phyloP scores from a whole-genome alignment of 1,140 invertebrate species.

The Ostrea edulis region DNA sequence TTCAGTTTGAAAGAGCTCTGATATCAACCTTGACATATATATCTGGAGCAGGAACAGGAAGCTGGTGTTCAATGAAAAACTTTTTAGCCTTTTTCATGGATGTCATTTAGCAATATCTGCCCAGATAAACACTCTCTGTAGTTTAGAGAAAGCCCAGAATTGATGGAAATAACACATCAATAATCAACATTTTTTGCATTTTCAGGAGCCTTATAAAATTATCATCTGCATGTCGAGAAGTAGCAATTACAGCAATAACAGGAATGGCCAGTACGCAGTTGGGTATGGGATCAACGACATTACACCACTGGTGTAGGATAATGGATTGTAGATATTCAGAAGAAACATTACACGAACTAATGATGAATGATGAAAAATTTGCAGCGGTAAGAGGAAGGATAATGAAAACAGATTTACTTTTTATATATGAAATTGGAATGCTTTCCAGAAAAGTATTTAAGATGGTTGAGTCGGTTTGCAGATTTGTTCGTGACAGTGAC shows the following conservation, averaged over 20 bases:
- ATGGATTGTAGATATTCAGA: slow-evolving; percentile 37
- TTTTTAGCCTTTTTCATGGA: too few species aligned
- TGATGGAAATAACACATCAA: too few species aligned
- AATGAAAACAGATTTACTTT: background rate
- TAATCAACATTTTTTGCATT: too few species aligned
- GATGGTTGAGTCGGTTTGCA: slow-evolving; percentile 49
- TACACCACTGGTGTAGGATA: slow-evolving; percentile 52
- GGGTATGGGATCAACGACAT: slow-evolving; percentile 37
- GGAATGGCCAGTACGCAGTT: slow-evolving; percentile 50
- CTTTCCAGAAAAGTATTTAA: slow-evolving; percentile 45
- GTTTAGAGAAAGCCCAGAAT: too few species aligned
- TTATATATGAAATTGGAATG: slow-evolving; percentile 53
- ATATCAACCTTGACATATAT: too few species aligned
- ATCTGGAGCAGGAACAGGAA: too few species aligned
- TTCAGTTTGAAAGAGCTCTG: too few species aligned
- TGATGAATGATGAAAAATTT: slow-evolving; percentile 45
- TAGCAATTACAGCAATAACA: slow-evolving; percentile 43
- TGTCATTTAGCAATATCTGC: too few species aligned
- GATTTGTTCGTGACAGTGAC: slow-evolving; percentile 17
- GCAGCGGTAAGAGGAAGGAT: slow-evolving; percentile 40
- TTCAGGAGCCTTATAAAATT: too few species aligned
- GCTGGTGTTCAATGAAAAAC: too few species aligned
- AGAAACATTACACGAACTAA: background rate
- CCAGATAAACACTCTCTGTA: too few species aligned
- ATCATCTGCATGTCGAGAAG: background rate